Percentiles rank a stretch among this genome's conserved stretches.
phyloP scores from a whole-genome alignment of 23 tunicate genomes.

The Ciona savignyi region DNA sequence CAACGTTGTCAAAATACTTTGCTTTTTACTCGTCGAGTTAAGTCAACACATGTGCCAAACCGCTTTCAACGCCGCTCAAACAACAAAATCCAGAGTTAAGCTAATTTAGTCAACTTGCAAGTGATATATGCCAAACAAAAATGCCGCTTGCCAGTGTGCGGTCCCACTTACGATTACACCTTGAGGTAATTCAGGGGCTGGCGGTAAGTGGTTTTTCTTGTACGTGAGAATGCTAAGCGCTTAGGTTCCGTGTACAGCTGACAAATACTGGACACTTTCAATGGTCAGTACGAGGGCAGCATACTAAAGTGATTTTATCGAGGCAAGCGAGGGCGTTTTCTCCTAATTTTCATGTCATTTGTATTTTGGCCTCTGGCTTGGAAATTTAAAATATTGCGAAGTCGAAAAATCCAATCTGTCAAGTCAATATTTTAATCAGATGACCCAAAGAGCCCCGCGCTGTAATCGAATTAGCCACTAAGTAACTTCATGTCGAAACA shows the following conservation, averaged over 20 bases:
- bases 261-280: neutral
- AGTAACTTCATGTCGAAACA: neutral
- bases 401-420: too few relatives aligned
- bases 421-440: too few relatives aligned
- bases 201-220: neutral
- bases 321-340: too few relatives aligned
- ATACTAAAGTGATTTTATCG: neutral
- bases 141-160: neutral
- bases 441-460: too few relatives aligned
- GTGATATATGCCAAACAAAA: neutral
- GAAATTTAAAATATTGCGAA: too few relatives aligned
- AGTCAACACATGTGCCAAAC: neutral
- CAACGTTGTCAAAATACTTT: too few relatives aligned
- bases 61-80: neutral
- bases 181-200: neutral
- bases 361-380: too few relatives aligned
- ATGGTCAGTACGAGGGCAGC: neutral
- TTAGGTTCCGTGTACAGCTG: neutral
- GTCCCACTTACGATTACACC: neutral
- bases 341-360: too few relatives aligned
- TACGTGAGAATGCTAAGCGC: neutral
- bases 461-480: neutral
- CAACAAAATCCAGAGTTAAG: neutral
- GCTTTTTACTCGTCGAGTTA: too few relatives aligned
- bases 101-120: neutral